phyloP scores from a whole-genome alignment of 2,797 vertebrate genomes.

The Nyctalus aviator region DNA sequence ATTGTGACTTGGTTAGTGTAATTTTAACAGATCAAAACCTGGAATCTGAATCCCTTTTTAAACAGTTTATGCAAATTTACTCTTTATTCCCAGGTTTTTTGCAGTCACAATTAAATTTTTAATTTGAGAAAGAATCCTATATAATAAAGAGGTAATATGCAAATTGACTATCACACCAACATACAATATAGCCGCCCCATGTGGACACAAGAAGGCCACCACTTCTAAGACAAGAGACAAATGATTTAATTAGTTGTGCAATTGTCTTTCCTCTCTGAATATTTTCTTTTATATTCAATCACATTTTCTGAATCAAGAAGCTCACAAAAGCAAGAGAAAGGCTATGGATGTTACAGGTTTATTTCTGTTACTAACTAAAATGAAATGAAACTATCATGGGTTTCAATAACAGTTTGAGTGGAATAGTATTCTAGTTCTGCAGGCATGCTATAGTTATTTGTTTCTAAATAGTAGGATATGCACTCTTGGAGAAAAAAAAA shows the following conservation, averaged over 20 bases:
- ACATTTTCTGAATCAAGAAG: constrained; percentile 50
- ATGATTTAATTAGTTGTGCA: constrained; percentile 64
- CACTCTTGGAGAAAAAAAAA: not conserved
- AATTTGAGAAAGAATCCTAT: not conserved
- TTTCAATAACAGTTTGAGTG: constrained; percentile 59
- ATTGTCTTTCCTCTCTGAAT: constrained; percentile 52
- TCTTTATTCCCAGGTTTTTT: constrained; percentile 33
- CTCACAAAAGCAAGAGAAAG: not conserved
- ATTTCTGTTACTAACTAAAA: constrained; percentile 59
- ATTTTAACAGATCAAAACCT: constrained; percentile 34
- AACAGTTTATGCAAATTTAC: not conserved
- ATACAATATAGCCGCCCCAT: too few relatives aligned
- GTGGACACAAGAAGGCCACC: too few relatives aligned
- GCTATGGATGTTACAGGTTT: constrained; percentile 51
- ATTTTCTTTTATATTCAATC: constrained; percentile 59
- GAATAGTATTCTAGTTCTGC: constrained; percentile 39
- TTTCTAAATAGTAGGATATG: constrained; percentile 1
- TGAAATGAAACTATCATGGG: constrained; percentile 27
- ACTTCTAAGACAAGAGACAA: constrained; percentile 51
- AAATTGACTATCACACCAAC: too few relatives aligned
- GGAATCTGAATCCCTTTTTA: constrained; percentile 1
- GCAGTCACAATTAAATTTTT: constrained; percentile 13
- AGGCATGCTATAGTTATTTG: not conserved
- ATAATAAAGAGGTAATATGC: not conserved
- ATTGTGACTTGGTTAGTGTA: not conserved